Evolutionary conservation across 2,888 invertebrate genomes (phyloP), one percentile per base, ranked within the genome.

Genomic region (Dorcus parallelipipedus): DNA sequence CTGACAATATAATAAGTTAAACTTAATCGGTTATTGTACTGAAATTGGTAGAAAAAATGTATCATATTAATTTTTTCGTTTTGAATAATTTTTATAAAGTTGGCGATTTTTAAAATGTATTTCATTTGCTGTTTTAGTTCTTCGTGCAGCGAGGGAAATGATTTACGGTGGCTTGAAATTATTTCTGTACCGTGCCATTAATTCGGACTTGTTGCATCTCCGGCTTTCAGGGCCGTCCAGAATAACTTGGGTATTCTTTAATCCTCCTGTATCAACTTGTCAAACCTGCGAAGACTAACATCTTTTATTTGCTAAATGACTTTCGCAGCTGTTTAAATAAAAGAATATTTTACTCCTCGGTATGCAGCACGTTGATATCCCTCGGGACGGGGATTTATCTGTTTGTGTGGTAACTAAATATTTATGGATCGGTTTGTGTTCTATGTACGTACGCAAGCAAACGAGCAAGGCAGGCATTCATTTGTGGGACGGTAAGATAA

Each of bases 321-420:
- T 67, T 67, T 67, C 64, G 65, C 71, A 72, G 70, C 71, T 72
- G 71, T 71, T 65, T 66, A 72, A 72, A 72, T 70, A 71, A 63
- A 61, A 64, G 60, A 54, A 63, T 60, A 66, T 63, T 61, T 63
- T 43, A 52, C 56, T 60, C 55, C 56, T 54, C 39, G 51, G 51
- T 51, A 45, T 48, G 54, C 51, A 63, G 60, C 60, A 63, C 62
- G 64, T 56, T 61, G 59, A 63, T 57, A 56, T 58, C 41, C 56
- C 57, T 38, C 38, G 59, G 61, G 60, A 61, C 60, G 56, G 54
- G 56, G 53, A 60, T 63, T 63, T 62, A 61, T 64, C 54, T 62
- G 64, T 66, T 64, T 66, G 58, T 59, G 52, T 45, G 57, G 59
- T 41, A 59, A 59, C 58, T 51, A 63, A 59, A 63, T 63, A 59